A percentile compares a stretch with the other conserved stretches of the same genome.
Conservation (phyloP, 2,113 vertebrate genomes). For the Amphiprion ocellaris region DNA sequence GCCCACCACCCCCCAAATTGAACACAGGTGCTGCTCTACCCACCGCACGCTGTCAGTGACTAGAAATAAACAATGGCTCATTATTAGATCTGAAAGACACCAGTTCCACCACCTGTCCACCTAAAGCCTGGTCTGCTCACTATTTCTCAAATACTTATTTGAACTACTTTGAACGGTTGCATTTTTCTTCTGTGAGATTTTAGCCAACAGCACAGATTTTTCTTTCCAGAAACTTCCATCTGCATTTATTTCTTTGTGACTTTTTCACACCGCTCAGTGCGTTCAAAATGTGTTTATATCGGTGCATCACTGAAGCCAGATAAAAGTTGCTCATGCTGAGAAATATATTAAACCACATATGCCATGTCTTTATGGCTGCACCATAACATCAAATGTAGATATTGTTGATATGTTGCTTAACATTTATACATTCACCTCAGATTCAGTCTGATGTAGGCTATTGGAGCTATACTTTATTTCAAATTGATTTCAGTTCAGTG, state of each 20-base stretch:
- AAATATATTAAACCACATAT: not conserved
- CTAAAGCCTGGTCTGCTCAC: not conserved
- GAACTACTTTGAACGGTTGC: not conserved
- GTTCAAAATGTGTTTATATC: constrained; percentile 7
- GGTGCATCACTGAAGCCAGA: not conserved
- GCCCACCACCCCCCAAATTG: constrained; percentile 21
- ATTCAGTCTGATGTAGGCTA: not conserved
- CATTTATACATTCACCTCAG: not conserved
- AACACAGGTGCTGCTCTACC: constrained; percentile 56
- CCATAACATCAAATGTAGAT: constrained; percentile 9
- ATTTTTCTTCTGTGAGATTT: not conserved
- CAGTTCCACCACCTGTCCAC: constrained; percentile 39
- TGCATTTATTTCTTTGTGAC: constrained; percentile 4
- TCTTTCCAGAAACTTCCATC: not conserved
- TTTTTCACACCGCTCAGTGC: not conserved
- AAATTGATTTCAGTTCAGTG: not conserved
- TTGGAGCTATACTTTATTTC: not conserved
- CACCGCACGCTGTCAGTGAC: constrained; percentile 31
- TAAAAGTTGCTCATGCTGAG: not conserved
- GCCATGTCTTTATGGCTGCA: not conserved
- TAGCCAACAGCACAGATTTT: not conserved
- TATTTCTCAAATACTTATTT: not conserved
- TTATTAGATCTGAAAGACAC: constrained; percentile 47
- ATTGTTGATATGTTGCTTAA: not conserved
- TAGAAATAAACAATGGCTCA: constrained; percentile 57